Evolutionary conservation across 2,797 vertebrate species (phyloP), one percentile per base, ranked within the genome.

Genomic region (Clarias fuscus): DNA sequence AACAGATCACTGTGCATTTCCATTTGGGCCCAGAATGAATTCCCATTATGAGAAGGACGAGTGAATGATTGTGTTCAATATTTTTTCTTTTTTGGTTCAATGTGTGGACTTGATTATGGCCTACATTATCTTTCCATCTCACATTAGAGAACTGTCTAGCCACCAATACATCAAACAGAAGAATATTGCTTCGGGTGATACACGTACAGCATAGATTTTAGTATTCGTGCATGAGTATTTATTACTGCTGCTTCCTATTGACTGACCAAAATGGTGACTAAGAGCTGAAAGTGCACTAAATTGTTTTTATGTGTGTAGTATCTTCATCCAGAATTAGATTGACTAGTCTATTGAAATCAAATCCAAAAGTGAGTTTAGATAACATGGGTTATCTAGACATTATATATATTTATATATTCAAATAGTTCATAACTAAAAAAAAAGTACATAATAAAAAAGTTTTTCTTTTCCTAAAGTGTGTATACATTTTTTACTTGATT

Each of bases 41-140:
- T 64, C 77, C 77, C 20, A 64, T 62, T 64, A 62, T 62, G 78
- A 43, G 61, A 80, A 43, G 37, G 33, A 65, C 7, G 61, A 80
- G 24, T 43, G 37, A 80, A 65, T 59, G 56, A 59, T 59, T 77
- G 40, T 5, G 73, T 30, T 48, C 48, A 30, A 48, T 56, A 67
- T 17, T 56, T 48, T 13, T 33, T 67, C 13, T 48, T 73, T 72
- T 72, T 72, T 43, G 20, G 10, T 53, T 75, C 40, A n/a, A 15
- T 24, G 33, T 65, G 59, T 62, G 33, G 76, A 80, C 33, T 64
- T 80, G 61, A 65, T 80, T 80, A 64, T 43, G 61, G 22, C 6
- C 22, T 43, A n/a, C 78, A 48, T 64, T 80, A 65, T 80, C 33
- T 11, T 62, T 62, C 77, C 59, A 40, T 64, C 37, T 64, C 37